Percentiles rank a stretch among this genome's conserved stretches.
phyloP scores from a whole-genome alignment of 1,140 invertebrate species.

The Aporrectodea caliginosa region DNA sequence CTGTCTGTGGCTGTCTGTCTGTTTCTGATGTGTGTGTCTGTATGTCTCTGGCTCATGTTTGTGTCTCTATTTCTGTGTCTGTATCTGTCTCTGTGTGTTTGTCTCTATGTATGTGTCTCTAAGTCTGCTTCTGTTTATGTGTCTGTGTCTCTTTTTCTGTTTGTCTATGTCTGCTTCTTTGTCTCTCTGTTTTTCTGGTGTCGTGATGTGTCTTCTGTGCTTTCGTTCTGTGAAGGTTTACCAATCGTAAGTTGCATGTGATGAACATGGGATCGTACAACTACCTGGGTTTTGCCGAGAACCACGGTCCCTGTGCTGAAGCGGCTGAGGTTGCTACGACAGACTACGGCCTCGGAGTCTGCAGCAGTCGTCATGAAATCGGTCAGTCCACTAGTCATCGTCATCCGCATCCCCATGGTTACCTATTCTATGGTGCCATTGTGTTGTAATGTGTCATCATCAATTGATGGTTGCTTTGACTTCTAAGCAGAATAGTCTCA shows the following conservation, averaged over 20 bases:
- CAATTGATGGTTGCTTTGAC: no score
- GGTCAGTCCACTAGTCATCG: no score
- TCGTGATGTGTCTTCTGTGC: neutral
- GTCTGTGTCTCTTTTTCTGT: neutral
- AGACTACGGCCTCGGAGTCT: slow-evolving; percentile 46
- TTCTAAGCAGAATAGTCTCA: no score
- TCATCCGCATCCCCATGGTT: no score
- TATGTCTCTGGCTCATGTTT: no score
- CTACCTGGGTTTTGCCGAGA: slow-evolving; percentile 57
- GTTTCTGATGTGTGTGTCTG: no score
- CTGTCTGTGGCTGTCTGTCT: no score
- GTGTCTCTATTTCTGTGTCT: no score
- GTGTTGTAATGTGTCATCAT: no score
- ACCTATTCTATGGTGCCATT: no score
- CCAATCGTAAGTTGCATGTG: slow-evolving; percentile 44
- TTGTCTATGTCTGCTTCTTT: neutral
- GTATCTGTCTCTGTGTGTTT: neutral
- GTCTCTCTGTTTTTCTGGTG: neutral
- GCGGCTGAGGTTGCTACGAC: slow-evolving; percentile 38
- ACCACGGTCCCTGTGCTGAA: slow-evolving; percentile 46
- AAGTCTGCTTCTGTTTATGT: slow-evolving; percentile 25
- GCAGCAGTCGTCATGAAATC: slow-evolving; percentile 47
- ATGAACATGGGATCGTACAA: slow-evolving; percentile 58
- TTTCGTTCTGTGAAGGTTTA: slow-evolving; percentile 33
- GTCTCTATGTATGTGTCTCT: neutral